Evolutionary conservation across 1,140 invertebrate species (phyloP).

Genomic region (Pachyrhynchus sulphureomaculatus): DNA sequence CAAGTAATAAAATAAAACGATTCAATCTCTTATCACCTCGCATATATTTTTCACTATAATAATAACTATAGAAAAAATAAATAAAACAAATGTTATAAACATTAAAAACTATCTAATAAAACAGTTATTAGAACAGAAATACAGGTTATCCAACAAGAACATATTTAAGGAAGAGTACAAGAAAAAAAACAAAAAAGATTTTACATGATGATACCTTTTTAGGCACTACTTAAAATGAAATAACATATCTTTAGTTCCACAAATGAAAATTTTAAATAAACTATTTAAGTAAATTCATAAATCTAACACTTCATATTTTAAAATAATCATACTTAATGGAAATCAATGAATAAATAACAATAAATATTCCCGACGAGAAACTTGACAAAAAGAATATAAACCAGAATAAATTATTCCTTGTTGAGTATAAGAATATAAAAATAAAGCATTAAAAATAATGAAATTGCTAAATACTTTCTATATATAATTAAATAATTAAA

Average conservation of each 20-base stretch:
- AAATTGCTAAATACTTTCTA: conserved; percentile 53
- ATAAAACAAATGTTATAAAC: conserved; percentile 60
- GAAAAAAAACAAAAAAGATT: conserved; percentile 54
- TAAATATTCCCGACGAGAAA: conserved; percentile 58
- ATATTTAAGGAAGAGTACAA: conserved; percentile 54
- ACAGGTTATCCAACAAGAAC: conserved; percentile 54
- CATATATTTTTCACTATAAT: conserved; percentile 64
- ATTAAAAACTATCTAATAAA: conserved; percentile 61
- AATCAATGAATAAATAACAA: conserved; percentile 61
- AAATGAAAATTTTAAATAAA: conserved; percentile 64
- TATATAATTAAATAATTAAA: conserved; percentile 58
- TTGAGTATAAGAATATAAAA: conserved; percentile 59
- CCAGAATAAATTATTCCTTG: conserved; percentile 56
- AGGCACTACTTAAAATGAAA: conserved; percentile 54
- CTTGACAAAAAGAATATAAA: conserved; percentile 50
- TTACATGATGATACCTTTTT: conserved; percentile 51
- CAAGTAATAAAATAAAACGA: conserved; percentile 61
- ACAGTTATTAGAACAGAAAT: conserved; percentile 54
- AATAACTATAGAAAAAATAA: conserved; percentile 65
- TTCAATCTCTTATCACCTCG: conserved; percentile 46
- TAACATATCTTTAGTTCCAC: conserved; percentile 58
- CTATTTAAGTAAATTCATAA: conserved; percentile 60
- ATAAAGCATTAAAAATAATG: conserved; percentile 56
- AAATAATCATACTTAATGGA: conserved; percentile 61
- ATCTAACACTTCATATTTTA: conserved; percentile 56